phyloP scores from a whole-genome alignment of 2,888 invertebrate genomes.

The Nomada fabriciana region DNA sequence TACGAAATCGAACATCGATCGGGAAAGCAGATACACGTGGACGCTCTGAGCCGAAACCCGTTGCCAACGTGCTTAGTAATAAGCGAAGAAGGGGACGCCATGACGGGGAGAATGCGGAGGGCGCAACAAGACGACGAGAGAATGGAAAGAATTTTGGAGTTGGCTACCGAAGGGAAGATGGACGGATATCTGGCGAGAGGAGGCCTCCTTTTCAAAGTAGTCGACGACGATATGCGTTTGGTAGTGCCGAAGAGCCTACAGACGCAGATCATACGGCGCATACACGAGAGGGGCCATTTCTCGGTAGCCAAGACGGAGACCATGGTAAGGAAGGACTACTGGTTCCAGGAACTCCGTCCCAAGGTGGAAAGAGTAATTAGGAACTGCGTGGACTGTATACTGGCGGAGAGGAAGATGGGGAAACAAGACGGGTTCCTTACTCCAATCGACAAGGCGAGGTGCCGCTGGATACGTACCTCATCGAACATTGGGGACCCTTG shows the following conservation, averaged over 20 bases:
- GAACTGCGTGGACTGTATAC: neutral
- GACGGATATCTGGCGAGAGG: neutral
- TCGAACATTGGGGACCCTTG: conserved; percentile 1
- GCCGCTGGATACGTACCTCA: neutral
- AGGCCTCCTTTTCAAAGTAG: neutral
- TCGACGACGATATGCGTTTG: conserved; percentile 3
- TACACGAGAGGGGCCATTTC: conserved; percentile 9
- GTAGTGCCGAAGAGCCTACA: neutral
- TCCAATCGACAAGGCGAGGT: neutral
- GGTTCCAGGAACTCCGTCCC: neutral
- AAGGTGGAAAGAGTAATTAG: neutral
- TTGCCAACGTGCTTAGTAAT: neutral
- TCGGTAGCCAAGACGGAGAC: neutral
- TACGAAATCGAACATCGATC: neutral
- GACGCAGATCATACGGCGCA: neutral
- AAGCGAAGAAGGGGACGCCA: neutral
- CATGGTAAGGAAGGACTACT: conserved; percentile 6
- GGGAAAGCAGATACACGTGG: neutral
- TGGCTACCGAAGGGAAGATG: neutral
- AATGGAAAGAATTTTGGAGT: neutral
- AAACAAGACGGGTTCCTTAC: neutral
- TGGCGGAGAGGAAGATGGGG: neutral
- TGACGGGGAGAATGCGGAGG: neutral
- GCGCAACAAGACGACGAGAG: neutral
- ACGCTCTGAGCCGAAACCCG: neutral